Percentiles rank a stretch among this genome's conserved stretches.
These are phyloP conservation scores for Dromaius novaehollandiae DNA, from an alignment of 2,113 vertebrate species.

Conservation along the genomic window DNA sequence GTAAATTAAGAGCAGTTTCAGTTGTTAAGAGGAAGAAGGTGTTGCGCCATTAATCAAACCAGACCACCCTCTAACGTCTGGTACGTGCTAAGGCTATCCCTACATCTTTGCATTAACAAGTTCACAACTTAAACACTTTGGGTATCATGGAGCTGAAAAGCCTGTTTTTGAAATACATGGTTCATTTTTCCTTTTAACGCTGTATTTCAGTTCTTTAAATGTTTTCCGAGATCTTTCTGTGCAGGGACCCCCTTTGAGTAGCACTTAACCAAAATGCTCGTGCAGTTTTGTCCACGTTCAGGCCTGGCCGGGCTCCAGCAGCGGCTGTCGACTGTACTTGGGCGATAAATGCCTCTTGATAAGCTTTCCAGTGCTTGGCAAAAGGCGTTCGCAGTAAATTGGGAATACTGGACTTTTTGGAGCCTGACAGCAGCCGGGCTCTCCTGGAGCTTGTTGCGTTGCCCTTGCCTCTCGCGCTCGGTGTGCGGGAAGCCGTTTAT, in stretches of 20 bases:
- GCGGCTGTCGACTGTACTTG: neutral
- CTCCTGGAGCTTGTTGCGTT: slow-evolving; percentile 48
- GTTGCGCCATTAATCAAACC: neutral
- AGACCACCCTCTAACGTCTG: neutral
- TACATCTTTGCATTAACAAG: neutral
- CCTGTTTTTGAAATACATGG: rapidly evolving
- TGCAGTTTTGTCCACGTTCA: neutral
- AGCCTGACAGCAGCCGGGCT: slow-evolving; percentile 64
- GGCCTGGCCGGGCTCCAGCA: neutral
- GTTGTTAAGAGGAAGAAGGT: neutral
- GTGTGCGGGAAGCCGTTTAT: slow-evolving; percentile 73
- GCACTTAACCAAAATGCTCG: neutral
- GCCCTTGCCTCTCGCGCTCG: too few relatives aligned
- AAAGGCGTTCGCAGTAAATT: slow-evolving; percentile 27
- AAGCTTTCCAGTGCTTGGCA: slow-evolving; percentile 32
- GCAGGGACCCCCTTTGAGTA: neutral
- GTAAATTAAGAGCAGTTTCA: neutral
- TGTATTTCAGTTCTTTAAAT: rapidly evolving
- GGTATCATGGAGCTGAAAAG: neutral
- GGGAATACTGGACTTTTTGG: slow-evolving; percentile 39
- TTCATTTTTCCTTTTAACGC: neutral
- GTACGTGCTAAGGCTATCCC: neutral
- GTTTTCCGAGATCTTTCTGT: neutral
- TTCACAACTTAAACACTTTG: neutral
- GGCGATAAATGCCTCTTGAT: neutral